Conservation (phyloP, 1,140 invertebrate species). For the Gonioctena quinquepunctata region DNA sequence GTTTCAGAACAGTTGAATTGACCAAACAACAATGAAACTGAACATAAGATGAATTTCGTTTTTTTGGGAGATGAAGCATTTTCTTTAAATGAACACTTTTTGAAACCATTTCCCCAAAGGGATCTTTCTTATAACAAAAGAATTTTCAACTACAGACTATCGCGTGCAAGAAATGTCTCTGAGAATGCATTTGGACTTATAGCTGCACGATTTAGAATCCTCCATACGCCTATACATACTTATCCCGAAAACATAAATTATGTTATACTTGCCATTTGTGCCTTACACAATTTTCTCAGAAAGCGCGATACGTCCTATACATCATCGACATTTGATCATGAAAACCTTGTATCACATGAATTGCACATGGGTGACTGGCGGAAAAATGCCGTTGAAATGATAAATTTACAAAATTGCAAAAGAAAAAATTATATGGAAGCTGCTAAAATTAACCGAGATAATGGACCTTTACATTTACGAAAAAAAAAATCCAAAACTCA, state of each 20-base stretch:
- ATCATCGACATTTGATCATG: too few relatives aligned
- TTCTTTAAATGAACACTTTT: conserved; percentile 16
- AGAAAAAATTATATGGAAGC: too few relatives aligned
- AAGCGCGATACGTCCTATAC: conserved; percentile 4
- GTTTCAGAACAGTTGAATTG: background rate
- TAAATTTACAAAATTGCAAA: too few relatives aligned
- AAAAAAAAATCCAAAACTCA: too few relatives aligned
- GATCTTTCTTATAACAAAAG: conserved; percentile 5
- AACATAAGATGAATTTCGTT: background rate
- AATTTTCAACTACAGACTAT: conserved; percentile 13
- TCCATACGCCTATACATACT: conserved; percentile 9
- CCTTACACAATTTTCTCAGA: conserved; percentile 20
- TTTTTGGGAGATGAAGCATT: conserved; percentile 14
- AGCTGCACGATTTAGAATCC: conserved; percentile 22
- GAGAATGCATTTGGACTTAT: conserved; percentile 18
- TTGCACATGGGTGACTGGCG: too few relatives aligned
- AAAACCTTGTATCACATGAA: too few relatives aligned
- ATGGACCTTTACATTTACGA: too few relatives aligned
- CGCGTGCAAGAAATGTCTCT: conserved; percentile 9
- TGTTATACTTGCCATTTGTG: conserved; percentile 4
- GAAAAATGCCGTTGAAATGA: too few relatives aligned
- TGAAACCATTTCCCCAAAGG: conserved; percentile 16
- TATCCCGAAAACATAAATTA: conserved; percentile 7
- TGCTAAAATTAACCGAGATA: too few relatives aligned
- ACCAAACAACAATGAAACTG: background rate